Base-by-base conservation (phyloP, 2,888 invertebrate species). In the Cylindroiulus punctatus region DNA sequence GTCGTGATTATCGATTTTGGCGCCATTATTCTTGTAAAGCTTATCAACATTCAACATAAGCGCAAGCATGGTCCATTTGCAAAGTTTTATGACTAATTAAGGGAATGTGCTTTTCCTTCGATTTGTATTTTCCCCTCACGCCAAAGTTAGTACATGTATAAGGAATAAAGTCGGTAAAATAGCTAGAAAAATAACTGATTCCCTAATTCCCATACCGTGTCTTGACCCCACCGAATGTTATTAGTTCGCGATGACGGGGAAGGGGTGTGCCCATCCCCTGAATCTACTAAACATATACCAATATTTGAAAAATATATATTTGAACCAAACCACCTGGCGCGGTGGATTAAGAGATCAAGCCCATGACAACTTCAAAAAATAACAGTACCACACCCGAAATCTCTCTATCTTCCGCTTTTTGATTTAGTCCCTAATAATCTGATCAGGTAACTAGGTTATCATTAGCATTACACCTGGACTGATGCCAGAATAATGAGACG, bases 351-450 rank as follows among this genome's bases (percentile, higher is more conserved):
- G 76, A 76, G 76, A 76, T 76, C 76, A 76, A 76, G 26, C 76
- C 57, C 76, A 17, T 76, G 76, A 76, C 76, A 76, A 76, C 76
- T 76, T 30, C 76, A 76, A 76, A 76, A n/a, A 76, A 10, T 26
- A 76, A 30, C 26, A 76, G 76, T 76, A 76, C 76, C 76, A 76
- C 76, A 76, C 76, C 76, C 76, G 76, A 76, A 76, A 76, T 30
- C 76, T 76, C 76, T 30, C 26, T 76, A 76, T 76, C 76, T 76
- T 76, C 30, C 76, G 26, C 14, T 76, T 52, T 52, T 76, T 76
- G 2, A 30, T 26, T 30, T 30, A 12, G 26, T 30, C 26, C 30
- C 30, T 76, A 76, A 76, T 76, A 76, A 76, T 76, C 76, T 76
- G 76, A 76, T 76, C 14, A 76, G 76, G 76, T 76, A 76, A 76